These are phyloP conservation scores for Xenopus laevis DNA, from an alignment of 2,113 vertebrate species.

Conservation along the genomic window DNA sequence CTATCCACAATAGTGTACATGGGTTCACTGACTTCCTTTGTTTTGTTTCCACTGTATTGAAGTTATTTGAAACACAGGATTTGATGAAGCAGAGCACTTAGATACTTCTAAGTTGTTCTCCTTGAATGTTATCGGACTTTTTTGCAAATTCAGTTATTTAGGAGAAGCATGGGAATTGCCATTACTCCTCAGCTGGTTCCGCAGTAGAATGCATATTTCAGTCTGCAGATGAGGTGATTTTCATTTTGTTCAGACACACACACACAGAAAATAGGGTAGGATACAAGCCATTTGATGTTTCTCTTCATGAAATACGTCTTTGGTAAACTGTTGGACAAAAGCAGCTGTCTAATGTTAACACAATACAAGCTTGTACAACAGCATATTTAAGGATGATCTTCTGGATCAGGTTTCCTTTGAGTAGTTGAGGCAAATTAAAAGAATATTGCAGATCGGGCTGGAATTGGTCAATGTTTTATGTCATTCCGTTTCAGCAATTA, in stretches of 20 bases:
- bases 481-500: conserved; percentile 36
- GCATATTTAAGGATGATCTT: conserved; percentile 18
- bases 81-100: conserved; percentile 29
- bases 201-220: conserved; percentile 40
- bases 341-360: conserved; percentile 19
- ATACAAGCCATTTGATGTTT: conserved; percentile 12
- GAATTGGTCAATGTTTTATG: conserved; percentile 47
- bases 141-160: conserved; percentile 38
- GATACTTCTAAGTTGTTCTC: conserved; percentile 39
- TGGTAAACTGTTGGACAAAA: conserved; percentile 2
- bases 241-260: conserved; percentile 34
- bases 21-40: conserved; percentile 48
- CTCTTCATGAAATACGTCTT: background rate
- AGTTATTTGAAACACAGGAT: conserved; percentile 42
- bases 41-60: conserved; percentile 46
- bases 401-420: conserved; percentile 41
- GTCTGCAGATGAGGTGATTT: conserved; percentile 37
- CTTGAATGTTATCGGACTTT: conserved; percentile 43
- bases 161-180: conserved; percentile 23
- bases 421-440: conserved; percentile 23
- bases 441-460: conserved; percentile 29
- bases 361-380: conserved; percentile 14
- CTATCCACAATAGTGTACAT: conserved; percentile 39
- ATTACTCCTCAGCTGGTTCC: conserved; percentile 27
- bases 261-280: conserved; percentile 21